These are phyloP conservation scores for Alexandromys fortis DNA, from an alignment of 2,113 vertebrate species.

Conservation along the genomic window DNA sequence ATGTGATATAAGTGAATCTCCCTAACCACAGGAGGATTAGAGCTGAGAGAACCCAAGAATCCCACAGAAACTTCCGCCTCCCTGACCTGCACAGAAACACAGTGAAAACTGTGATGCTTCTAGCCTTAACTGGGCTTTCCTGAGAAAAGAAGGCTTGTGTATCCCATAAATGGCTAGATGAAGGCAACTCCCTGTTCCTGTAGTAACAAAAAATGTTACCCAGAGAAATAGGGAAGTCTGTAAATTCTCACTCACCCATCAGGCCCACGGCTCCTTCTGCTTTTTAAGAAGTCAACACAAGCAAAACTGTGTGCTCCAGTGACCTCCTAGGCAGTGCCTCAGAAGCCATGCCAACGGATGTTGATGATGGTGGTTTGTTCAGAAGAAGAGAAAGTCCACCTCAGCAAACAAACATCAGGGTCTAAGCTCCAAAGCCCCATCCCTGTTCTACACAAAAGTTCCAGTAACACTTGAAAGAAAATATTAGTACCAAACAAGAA, in stretches of 20 bases:
- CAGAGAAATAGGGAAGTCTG: slow-evolving; percentile 30
- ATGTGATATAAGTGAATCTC: not conserved
- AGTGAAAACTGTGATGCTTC: slow-evolving; percentile 25
- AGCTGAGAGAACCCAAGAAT: slow-evolving; percentile 49
- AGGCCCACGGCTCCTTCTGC: not conserved
- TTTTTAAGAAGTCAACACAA: not conserved
- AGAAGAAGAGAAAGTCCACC: not conserved
- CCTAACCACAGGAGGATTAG: not conserved
- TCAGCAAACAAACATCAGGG: not conserved
- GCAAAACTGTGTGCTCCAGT: not conserved
- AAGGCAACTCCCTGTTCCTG: slow-evolving; percentile 36
- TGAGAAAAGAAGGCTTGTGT: slow-evolving; percentile 3
- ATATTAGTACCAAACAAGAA: not conserved
- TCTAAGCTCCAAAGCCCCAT: not conserved
- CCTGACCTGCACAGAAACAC: not conserved
- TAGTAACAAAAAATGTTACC: not conserved
- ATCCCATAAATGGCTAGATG: not conserved
- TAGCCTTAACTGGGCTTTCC: not conserved
- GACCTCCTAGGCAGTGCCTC: not conserved
- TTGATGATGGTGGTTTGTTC: not conserved
- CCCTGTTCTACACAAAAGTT: not conserved
- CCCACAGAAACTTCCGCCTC: not conserved
- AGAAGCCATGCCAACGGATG: not conserved
- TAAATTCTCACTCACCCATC: slow-evolving; percentile 43
- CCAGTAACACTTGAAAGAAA: not conserved